These are phyloP conservation scores for Arctopsyche grandis DNA, from an alignment of 1,140 invertebrate genomes.

Conservation along the genomic window DNA sequence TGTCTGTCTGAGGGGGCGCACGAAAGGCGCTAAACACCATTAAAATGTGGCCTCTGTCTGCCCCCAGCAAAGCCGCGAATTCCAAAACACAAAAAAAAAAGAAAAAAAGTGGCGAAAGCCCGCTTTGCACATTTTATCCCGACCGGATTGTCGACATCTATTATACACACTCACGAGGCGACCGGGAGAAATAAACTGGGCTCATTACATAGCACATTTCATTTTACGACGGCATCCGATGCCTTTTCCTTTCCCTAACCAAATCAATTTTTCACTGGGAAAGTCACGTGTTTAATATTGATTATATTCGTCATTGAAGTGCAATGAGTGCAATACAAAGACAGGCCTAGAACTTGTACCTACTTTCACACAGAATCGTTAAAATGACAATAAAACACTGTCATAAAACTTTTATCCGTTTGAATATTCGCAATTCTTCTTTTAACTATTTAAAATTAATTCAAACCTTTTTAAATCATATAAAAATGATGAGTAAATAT, in stretches of 20 bases:
- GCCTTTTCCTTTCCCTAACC: too few relatives aligned
- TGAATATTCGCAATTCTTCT: too few relatives aligned
- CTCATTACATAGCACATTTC: constrained; percentile 14
- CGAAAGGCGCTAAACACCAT: constrained; percentile 14
- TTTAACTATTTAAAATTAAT: too few relatives aligned
- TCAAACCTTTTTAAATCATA: too few relatives aligned
- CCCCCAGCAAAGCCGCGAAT: not conserved
- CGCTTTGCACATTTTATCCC: constrained; percentile 20
- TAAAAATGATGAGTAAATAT: too few relatives aligned
- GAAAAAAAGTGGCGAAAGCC: constrained; percentile 3
- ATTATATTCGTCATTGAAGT: too few relatives aligned
- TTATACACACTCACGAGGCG: constrained; percentile 16
- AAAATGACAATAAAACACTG: too few relatives aligned
- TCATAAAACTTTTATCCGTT: too few relatives aligned
- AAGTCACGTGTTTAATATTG: too few relatives aligned
- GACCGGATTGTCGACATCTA: constrained; percentile 19
- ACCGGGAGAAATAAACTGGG: constrained; percentile 13
- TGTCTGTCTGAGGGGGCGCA: not conserved
- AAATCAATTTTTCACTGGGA: not conserved
- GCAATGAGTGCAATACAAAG: too few relatives aligned
- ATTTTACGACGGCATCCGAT: constrained; percentile 6
- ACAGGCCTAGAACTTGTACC: too few relatives aligned
- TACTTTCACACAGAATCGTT: too few relatives aligned
- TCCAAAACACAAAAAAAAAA: not conserved
- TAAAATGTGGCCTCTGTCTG: constrained; percentile 26